These are phyloP conservation scores for Sycophila texana DNA, from an alignment of 2,888 invertebrate genomes.

Conservation along the genomic window DNA sequence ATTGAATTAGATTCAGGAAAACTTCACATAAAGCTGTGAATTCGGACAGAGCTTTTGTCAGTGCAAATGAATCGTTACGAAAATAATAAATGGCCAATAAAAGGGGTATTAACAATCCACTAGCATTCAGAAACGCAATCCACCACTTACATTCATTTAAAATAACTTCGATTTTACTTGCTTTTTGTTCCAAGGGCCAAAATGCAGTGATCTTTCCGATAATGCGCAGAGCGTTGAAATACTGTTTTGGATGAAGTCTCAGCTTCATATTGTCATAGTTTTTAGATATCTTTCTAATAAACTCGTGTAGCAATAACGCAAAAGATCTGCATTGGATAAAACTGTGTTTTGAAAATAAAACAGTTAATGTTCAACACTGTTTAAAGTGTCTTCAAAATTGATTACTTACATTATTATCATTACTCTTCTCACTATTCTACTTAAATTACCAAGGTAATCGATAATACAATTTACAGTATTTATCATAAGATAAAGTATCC, in stretches of 20 bases:
- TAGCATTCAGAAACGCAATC: constrained; percentile 59
- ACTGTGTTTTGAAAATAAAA: too few relatives aligned
- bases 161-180: constrained; percentile 44
- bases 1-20: constrained; percentile 63
- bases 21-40: constrained; percentile 62
- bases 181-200: constrained; percentile 60
- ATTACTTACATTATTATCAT: too few relatives aligned
- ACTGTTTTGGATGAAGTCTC: constrained; percentile 35
- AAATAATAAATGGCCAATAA: constrained; percentile 57
- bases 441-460: too few relatives aligned
- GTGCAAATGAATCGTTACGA: constrained; percentile 51
- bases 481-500: too few relatives aligned
- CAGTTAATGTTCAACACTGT: too few relatives aligned
- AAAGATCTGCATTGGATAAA: too few relatives aligned
- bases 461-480: too few relatives aligned
- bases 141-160: constrained; percentile 60
- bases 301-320: too few relatives aligned
- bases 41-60: constrained; percentile 65
- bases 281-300: too few relatives aligned
- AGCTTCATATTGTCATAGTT: too few relatives aligned
- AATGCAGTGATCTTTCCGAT: constrained; percentile 61
- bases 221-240: constrained; percentile 52
- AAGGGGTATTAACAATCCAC: constrained; percentile 60
- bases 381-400: too few relatives aligned
- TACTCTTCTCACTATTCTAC: too few relatives aligned